Evolutionary conservation across 2,888 invertebrate species (phyloP).

Genomic region (Leptinotarsa tumamoca): DNA sequence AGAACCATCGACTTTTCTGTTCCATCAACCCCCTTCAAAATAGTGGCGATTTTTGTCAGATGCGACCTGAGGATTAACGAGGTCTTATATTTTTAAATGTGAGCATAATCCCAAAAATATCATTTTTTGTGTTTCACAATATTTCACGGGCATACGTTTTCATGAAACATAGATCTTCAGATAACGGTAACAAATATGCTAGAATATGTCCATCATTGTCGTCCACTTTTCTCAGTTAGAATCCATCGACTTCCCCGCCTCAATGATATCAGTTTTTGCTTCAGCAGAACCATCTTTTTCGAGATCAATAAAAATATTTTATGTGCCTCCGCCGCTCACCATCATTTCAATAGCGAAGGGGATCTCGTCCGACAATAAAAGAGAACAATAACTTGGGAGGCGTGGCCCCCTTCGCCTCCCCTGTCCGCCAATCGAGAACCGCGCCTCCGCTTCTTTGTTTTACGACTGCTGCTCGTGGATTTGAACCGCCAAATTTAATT

Average conservation of each 20-base stretch:
- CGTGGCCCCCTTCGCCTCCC: slow-evolving; percentile 51
- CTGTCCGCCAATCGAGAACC: slow-evolving; percentile 59
- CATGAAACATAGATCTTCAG: no score
- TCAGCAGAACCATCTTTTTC: slow-evolving; percentile 16
- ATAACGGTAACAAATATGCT: no score
- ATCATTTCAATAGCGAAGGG: slow-evolving; percentile 37
- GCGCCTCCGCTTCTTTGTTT: slow-evolving; percentile 52
- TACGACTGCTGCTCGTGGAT: slow-evolving; percentile 60
- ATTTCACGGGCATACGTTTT: no score
- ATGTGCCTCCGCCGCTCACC: slow-evolving; percentile 28
- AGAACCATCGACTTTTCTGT: no score
- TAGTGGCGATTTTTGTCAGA: no score
- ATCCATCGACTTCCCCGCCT: neutral
- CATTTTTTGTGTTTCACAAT: no score
- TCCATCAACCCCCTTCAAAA: no score
- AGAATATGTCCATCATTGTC: no score
- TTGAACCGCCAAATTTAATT: slow-evolving; percentile 66
- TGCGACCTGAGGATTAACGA: no score
- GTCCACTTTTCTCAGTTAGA: neutral
- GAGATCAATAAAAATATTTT: slow-evolving; percentile 39
- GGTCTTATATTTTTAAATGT: no score
- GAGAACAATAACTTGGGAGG: slow-evolving; percentile 45
- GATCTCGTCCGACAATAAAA: slow-evolving; percentile 18
- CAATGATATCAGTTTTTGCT: slow-evolving; percentile 14
- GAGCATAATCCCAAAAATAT: no score